Percentiles rank a stretch among this genome's conserved stretches.
phyloP scores from a whole-genome alignment of 2,888 invertebrate species.

The Drosophila trichaetosa region DNA sequence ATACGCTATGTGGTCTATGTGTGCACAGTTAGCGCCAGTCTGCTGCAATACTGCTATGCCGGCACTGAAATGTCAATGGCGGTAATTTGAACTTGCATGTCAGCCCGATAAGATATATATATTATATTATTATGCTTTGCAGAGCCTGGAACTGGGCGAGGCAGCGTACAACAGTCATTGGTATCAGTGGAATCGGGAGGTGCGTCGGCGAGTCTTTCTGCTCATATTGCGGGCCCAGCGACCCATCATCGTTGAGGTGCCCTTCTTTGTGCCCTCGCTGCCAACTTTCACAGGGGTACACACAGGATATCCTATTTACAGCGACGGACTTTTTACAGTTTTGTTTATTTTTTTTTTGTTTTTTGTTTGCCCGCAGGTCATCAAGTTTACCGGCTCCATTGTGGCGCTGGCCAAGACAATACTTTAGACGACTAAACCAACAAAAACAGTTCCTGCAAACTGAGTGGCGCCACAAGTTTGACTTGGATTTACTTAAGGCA shows the following conservation, averaged over 20 bases:
- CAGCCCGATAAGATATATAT: not conserved
- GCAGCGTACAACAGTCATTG: constrained; percentile 65
- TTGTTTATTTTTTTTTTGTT: not conserved
- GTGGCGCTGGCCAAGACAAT: constrained; percentile 73
- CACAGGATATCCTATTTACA: not conserved
- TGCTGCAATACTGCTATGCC: constrained; percentile 66
- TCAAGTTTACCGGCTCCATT: constrained; percentile 76
- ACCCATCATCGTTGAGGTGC: constrained; percentile 58
- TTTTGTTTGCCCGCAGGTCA: constrained; percentile 44
- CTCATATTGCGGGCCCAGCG: constrained; percentile 62
- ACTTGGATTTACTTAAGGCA: constrained; percentile 9
- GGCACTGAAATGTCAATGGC: constrained; percentile 66
- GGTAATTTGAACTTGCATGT: constrained; percentile 31
- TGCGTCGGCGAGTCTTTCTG: constrained; percentile 54
- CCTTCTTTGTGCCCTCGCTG: constrained; percentile 62
- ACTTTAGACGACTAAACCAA: constrained; percentile 38
- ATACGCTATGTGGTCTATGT: constrained; percentile 66
- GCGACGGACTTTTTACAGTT: not conserved
- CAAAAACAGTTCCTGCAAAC: constrained; percentile 3
- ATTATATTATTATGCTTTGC: not conserved
- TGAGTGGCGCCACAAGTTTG: constrained; percentile 28
- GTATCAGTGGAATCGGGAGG: constrained; percentile 60
- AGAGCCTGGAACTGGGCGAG: constrained; percentile 66
- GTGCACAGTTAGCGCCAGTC: constrained; percentile 50
- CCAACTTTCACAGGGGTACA: constrained; percentile 53